Base-by-base conservation (phyloP, 2,797 vertebrate species). In the Poeciliopsis presidionis region DNA sequence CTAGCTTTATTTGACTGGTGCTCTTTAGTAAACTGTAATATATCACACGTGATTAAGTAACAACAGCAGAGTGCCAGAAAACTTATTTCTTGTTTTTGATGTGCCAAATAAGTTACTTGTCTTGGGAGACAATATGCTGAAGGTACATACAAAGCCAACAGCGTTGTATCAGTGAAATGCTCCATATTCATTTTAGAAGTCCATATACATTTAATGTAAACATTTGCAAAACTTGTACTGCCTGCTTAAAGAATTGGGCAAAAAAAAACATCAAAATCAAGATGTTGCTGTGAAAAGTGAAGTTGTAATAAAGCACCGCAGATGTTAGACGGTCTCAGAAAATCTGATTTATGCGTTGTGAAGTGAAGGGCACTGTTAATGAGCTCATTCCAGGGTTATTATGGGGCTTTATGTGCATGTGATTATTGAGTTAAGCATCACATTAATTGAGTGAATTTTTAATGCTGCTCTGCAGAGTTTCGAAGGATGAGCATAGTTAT, bases 381-480 rank as follows among this genome's bases (percentile, higher is more conserved):
- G 25, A 28, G 67, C 67, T 71, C 43, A 1, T 71, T 14, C 13
- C 43, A 16, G n/a, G 41, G 67, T 46, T 71, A 70, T 70, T 46
- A 71, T n/a, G 67, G 25, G 43, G 67, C 43, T 59, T 72, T 41
- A 71, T 71, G 41, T 45, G 67, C 43, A 45, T 71, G 25, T 46
- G 67, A 46, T 71, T 46, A 71, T 71, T 69, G 11, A 67, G 63
- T 41, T 41, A 67, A 67, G 63, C 39, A 69, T 69, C 65, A 43
- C 39, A 69, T 69, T 67, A 69, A 71, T 76, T 45, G 28, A n/a
- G 57, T 71, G 11, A 69, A 43, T 72, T 76, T 80, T 84, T 75
- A 84, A 86, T 71, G 43, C 33, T 28, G 39, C 76, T 82, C 78
- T 73, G 65, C 39, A n/a, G 22, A 69, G 12, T 69, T 69, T 69